Percentiles rank a stretch among this genome's conserved stretches.
Evolutionary conservation across 2,888 invertebrate species (phyloP).

Genomic region (Eupithecia subfuscata): DNA sequence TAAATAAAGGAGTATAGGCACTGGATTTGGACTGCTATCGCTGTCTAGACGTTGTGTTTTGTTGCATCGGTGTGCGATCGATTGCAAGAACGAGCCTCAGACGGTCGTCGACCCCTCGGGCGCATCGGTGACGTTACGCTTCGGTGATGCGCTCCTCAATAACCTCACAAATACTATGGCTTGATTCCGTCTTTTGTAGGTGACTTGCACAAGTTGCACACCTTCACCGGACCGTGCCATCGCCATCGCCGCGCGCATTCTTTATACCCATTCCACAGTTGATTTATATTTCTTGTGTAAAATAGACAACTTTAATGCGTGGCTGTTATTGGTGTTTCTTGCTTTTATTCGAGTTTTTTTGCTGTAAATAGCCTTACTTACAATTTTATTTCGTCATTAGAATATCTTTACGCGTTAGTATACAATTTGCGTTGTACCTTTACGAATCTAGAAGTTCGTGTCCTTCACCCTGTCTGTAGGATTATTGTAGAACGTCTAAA

Average conservation of each 20-base stretch:
- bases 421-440: conserved; percentile 22
- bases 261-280: conserved; percentile 30
- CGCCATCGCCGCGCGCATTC: conserved; percentile 42
- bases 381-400: conserved; percentile 21
- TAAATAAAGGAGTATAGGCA: conserved; percentile 79
- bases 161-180: conserved; percentile 70
- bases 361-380: conserved; percentile 22
- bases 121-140: conserved; percentile 84
- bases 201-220: conserved; percentile 52
- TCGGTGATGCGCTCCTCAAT: conserved; percentile 79
- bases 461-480: conserved; percentile 34
- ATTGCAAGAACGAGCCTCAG: conserved; percentile 80
- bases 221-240: conserved; percentile 46
- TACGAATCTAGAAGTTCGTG: conserved; percentile 25
- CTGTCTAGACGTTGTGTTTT: conserved; percentile 79
- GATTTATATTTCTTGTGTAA: conserved; percentile 34
- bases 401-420: conserved; percentile 24
- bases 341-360: conserved; percentile 28
- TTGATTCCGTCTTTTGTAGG: conserved; percentile 60
- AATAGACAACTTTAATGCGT: conserved; percentile 27
- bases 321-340: conserved; percentile 22
- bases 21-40: conserved; percentile 76
- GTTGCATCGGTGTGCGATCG: conserved; percentile 78
- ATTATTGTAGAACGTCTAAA: conserved; percentile 33
- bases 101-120: conserved; percentile 82